Evolutionary conservation across 2,888 invertebrate species (phyloP), one percentile per base, ranked within the genome.

Genomic region (Anoncus sp.): DNA sequence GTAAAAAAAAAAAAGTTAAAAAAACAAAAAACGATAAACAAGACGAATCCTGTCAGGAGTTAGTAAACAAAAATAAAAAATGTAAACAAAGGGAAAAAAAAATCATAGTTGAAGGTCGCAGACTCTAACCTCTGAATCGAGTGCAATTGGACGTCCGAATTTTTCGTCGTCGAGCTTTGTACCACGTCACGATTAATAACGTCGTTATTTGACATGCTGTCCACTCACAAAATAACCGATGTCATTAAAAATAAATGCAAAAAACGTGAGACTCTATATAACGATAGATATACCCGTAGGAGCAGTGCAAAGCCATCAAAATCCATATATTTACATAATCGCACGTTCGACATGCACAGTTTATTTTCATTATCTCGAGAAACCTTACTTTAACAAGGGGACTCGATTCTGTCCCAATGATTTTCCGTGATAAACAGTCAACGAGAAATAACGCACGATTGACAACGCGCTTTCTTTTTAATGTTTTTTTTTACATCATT

Each of bases 91-190:
- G 38, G 12, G 2, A 35, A 65, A 35, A 35, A 62, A 47, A 22
- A 65, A 40, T 14, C 18, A n/a, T 31, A 16, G 3, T 27, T 47
- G 27, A 24, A 55, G 43, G 45, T 24, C 16, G 53, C 55, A 31
- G 12, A 47, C 6, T 63, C 72, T 72, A 72, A 72, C 72, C 72
- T 72, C 47, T 72, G 55, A 14, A 22, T 16, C 22, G 24, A 49
- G 38, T 22, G 49, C 14, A 40, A 2, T 24, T 65, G 27, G 40
- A 40, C 59, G 55, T 24, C 16, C 43, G 35, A 40, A 43, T 24
- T 47, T 12, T 72, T 35, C 3, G 18, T 49, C 40, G 24, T 12
- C 18, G 40, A 43, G 20, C 2, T n/a, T 45, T 55, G 20, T 9
- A 14, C 14, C 40, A 14, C 43, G 9, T 31, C 45, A 2, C 18